These are phyloP conservation scores for Tragelaphus imberbis DNA, from an alignment of 2,113 vertebrate genomes.

Conservation along the genomic window DNA sequence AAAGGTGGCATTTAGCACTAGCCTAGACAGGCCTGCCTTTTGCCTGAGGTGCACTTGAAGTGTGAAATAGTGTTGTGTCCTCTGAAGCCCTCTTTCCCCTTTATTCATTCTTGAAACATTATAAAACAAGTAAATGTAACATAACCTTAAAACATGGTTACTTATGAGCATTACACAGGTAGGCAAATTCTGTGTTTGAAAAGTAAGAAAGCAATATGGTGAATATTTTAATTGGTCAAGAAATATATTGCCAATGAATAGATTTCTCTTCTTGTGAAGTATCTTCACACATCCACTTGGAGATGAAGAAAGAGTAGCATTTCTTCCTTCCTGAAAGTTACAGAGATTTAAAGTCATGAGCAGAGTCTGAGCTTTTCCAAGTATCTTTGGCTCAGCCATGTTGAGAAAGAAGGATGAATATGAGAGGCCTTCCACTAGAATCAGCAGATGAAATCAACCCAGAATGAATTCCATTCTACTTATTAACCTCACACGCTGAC, in stretches of 20 bases:
- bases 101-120: not conserved
- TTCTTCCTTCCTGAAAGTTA: not conserved
- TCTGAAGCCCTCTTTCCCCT: not conserved
- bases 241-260: not conserved
- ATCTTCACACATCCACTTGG: not conserved
- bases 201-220: not conserved
- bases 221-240: not conserved
- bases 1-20: not conserved
- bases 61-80: not conserved
- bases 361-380: not conserved
- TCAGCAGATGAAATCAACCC: conserved; percentile 37
- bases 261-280: not conserved
- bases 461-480: conserved; percentile 65
- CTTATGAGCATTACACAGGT: not conserved
- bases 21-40: not conserved
- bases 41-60: not conserved
- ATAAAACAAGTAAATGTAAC: not conserved
- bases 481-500: conserved; percentile 56
- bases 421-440: not conserved
- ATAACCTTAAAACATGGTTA: not conserved
- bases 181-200: not conserved
- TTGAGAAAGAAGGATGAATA: not conserved
- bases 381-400: not conserved
- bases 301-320: not conserved
- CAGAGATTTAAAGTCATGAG: not conserved